These are phyloP conservation scores for Onychostruthus taczanowskii DNA, from an alignment of 2,113 vertebrate species.

Conservation along the genomic window DNA sequence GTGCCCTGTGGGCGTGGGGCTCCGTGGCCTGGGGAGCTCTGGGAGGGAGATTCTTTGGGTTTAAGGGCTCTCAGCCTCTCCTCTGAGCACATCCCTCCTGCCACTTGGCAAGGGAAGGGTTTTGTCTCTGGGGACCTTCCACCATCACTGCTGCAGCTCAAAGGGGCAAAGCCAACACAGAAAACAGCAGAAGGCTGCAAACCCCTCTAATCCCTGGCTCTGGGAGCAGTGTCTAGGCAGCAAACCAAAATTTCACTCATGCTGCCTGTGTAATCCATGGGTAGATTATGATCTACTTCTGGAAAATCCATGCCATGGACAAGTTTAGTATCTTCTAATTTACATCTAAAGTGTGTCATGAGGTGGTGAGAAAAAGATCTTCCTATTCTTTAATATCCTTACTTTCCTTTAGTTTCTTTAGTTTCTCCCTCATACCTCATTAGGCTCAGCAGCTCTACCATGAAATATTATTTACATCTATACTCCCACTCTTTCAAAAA, in stretches of 20 bases:
- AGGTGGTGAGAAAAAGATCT: neutral
- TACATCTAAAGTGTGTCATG: neutral
- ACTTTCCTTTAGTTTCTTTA: neutral
- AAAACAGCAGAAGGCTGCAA: neutral
- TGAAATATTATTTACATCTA: neutral
- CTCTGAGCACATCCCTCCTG: neutral
- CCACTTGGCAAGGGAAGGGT: neutral
- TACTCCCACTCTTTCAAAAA: neutral
- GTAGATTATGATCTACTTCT: neutral
- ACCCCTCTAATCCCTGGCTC: neutral
- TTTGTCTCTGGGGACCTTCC: neutral
- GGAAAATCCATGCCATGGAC: neutral
- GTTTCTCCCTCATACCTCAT: neutral
- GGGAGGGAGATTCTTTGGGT: neutral
- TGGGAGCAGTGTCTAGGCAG: neutral
- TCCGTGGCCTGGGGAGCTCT: neutral
- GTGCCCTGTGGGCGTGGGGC: neutral
- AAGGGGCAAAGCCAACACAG: neutral
- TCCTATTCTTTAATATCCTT: neutral
- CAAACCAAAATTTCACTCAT: neutral
- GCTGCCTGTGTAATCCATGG: neutral
- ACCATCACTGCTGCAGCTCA: accelerated
- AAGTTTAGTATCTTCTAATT: neutral
- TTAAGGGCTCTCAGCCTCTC: neutral
- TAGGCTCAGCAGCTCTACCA: neutral